phyloP scores from a whole-genome alignment of 2,888 invertebrate genomes.

The Pollenia angustigena region DNA sequence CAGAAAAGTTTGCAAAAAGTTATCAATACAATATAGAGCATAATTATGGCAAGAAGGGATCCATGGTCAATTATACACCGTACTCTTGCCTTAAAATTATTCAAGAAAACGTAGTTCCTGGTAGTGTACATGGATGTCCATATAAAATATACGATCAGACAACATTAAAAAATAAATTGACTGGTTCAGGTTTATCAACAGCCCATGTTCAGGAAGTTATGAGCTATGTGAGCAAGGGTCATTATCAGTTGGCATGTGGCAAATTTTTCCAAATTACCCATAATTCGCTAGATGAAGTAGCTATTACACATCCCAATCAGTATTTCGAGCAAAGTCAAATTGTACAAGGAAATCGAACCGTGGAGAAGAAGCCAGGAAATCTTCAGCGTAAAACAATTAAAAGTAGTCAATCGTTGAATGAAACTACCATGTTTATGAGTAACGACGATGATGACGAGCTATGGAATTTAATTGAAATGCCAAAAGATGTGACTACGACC shows the following conservation, averaged over 20 bases:
- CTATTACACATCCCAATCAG: constrained; percentile 95
- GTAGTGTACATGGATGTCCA: constrained; percentile 96
- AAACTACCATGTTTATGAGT: constrained; percentile 76
- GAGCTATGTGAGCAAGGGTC: constrained; percentile 89
- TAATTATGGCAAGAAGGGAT: constrained; percentile 98
- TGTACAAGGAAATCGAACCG: constrained; percentile 83
- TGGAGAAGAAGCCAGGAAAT: constrained; percentile 58
- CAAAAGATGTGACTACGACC: constrained; percentile 78
- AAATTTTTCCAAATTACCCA: constrained; percentile 92
- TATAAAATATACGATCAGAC: constrained; percentile 92
- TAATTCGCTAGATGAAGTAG: constrained; percentile 87
- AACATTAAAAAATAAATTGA: constrained; percentile 89
- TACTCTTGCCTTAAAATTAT: constrained; percentile 97
- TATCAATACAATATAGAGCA: constrained; percentile 96
- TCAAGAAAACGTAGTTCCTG: constrained; percentile 86
- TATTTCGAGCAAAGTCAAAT: constrained; percentile 93
- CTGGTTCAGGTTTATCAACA: constrained; percentile 87
- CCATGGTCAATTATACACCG: constrained; percentile 93
- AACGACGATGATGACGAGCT: constrained; percentile 83
- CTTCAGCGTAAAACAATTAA: constrained; percentile 61
- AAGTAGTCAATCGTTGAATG: constrained; percentile 55
- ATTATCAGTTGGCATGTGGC: constrained; percentile 95
- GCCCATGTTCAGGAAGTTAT: constrained; percentile 89
- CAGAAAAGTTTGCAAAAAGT: constrained; percentile 95
- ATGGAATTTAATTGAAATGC: constrained; percentile 82